phyloP scores from a whole-genome alignment of 2,888 invertebrate genomes.

The Neoscelio sp. region DNA sequence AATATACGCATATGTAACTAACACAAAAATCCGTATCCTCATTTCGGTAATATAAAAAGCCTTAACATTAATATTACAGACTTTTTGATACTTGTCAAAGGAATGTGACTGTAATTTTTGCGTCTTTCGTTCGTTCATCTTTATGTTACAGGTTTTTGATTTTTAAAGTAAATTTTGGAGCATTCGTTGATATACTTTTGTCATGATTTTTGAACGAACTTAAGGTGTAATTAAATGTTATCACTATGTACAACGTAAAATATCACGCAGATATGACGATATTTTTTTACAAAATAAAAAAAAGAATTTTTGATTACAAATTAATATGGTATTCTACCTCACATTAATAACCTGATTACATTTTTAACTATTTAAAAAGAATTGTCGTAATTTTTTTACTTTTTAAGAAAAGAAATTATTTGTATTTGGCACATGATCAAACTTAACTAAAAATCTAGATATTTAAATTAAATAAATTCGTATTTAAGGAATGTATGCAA shows the following conservation, averaged over 20 bases:
- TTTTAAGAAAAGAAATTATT: constrained; percentile 23
- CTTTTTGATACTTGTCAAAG: constrained; percentile 53
- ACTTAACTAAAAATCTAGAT: neutral
- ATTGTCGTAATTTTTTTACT: no score
- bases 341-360: constrained; percentile 19
- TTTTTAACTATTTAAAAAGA: neutral
- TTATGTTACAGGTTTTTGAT: constrained; percentile 31
- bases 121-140: constrained; percentile 18
- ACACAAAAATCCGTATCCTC: constrained; percentile 21
- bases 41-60: constrained; percentile 35
- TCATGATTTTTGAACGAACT: neutral
- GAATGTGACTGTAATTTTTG: constrained; percentile 46
- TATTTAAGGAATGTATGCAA: constrained; percentile 36
- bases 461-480: neutral
- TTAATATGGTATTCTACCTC: constrained; percentile 46
- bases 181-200: no score
- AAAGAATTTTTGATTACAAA: constrained; percentile 28
- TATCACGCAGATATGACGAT: constrained; percentile 25
- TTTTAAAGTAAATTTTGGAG: constrained; percentile 18
- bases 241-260: constrained; percentile 45
- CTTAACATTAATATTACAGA: constrained; percentile 45
- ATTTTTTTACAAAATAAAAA: constrained; percentile 17
- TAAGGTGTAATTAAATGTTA: constrained; percentile 14
- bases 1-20: constrained; percentile 41
- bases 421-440: constrained; percentile 52